phyloP scores from a whole-genome alignment of 2,113 vertebrate genomes.

The Tragelaphus strepsiceros region DNA sequence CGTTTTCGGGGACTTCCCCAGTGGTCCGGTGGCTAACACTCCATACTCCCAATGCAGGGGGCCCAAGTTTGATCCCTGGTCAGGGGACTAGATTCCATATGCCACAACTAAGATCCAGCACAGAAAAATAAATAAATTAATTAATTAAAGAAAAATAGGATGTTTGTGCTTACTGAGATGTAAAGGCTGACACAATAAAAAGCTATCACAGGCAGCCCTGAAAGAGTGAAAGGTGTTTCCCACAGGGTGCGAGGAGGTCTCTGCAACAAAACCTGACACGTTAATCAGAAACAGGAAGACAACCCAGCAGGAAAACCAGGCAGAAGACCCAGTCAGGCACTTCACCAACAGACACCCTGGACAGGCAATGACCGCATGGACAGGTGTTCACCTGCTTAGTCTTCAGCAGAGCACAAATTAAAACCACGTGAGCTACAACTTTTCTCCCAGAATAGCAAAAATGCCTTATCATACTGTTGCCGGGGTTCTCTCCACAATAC shows the following conservation, averaged over 20 bases:
- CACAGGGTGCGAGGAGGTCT: not conserved
- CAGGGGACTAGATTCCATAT: not conserved
- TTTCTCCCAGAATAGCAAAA: not conserved
- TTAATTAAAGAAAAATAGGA: not conserved
- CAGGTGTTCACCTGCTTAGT: not conserved
- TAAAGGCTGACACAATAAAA: not conserved
- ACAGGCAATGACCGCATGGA: not conserved
- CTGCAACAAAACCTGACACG: not conserved
- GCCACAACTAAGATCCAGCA: not conserved
- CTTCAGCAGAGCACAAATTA: not conserved
- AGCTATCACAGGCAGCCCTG: not conserved
- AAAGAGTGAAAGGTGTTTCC: not conserved
- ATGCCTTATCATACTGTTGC: not conserved
- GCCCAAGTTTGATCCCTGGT: not conserved
- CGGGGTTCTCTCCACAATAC: not conserved
- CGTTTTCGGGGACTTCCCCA: not conserved
- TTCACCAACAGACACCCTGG: not conserved
- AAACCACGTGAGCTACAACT: not conserved
- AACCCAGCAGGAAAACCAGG: not conserved
- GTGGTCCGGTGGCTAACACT: not conserved
- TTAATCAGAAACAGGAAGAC: not conserved
- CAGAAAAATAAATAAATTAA: not conserved
- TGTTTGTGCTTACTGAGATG: not conserved
- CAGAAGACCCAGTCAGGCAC: not conserved
- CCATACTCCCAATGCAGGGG: not conserved